These are phyloP conservation scores for Nephrocerus scutellatus DNA, from an alignment of 2,888 invertebrate species.

Conservation along the genomic window DNA sequence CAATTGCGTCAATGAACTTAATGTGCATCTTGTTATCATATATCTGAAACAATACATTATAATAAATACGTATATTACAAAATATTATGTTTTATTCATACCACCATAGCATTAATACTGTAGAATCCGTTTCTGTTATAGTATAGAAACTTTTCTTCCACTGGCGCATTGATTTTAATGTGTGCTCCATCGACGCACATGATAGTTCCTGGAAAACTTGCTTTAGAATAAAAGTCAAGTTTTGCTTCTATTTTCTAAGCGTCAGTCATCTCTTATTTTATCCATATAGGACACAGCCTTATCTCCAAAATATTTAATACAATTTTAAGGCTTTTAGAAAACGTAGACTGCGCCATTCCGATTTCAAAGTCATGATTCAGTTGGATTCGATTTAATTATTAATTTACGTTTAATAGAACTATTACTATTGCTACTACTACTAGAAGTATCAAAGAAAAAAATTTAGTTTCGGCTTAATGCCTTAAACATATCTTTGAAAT, in stretches of 20 bases:
- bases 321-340: slow-evolving; percentile 4
- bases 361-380: slow-evolving; percentile 12
- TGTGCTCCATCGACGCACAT: slow-evolving; percentile 18
- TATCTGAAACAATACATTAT: slow-evolving; percentile 3
- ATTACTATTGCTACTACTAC: too few species aligned
- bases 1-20: slow-evolving; percentile 5
- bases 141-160: slow-evolving; percentile 11
- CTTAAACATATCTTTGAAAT: too few species aligned
- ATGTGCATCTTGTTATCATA: slow-evolving; percentile 11
- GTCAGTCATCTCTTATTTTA: slow-evolving; percentile 4
- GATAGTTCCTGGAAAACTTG: slow-evolving; percentile 14
- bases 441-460: too few species aligned
- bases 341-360: slow-evolving; percentile 15
- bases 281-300: slow-evolving; percentile 10
- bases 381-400: too few species aligned
- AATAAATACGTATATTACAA: background rate
- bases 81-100: slow-evolving; percentile 1
- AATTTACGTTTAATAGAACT: too few species aligned
- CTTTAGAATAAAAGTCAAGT: slow-evolving; percentile 10
- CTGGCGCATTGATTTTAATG: slow-evolving; percentile 13
- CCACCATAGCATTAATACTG: slow-evolving; percentile 8
- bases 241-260: slow-evolving; percentile 10
- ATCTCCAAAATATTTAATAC: slow-evolving; percentile 3
- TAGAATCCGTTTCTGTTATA: slow-evolving; percentile 12
- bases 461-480: too few species aligned